Evolutionary conservation across 2,797 vertebrate genomes (phyloP), one percentile per base, ranked within the genome.

Genomic region (Eurystomus glaucurus): DNA sequence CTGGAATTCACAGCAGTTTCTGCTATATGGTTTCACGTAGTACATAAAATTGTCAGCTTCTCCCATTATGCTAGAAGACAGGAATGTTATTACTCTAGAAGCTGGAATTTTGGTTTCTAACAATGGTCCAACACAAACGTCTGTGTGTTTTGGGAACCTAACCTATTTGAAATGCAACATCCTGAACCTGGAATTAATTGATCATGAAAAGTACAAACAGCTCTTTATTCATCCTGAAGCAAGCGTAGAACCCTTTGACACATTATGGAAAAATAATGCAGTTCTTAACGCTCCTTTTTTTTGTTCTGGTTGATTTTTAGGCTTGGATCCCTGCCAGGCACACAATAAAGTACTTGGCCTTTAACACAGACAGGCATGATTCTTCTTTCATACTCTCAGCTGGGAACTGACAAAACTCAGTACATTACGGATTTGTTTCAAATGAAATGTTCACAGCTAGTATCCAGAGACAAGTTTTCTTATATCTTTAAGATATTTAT

Each of bases 11-110:
- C 91, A 98, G 97, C 90, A 66, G 93, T 96, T 97, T 97, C 94
- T 97, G 95, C 97, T 94, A 95, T 96, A 96, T 28, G 76, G 96
- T 96, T 98, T 97, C 95, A 97, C 80, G 89, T 95, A 94, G 97
- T 97, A 97, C 94, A 98, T 97, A 98, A 98, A 98, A 97, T 97
- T 97, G 94, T 97, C 96, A 97, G 85, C 95, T 98, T 98, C 97
- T 97, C 97, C 98, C 97, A 98, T 98, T 98, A 98, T 96, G 54
- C 88, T 93, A 97, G 95, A 98, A 97, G 98, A 97, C 93, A 98
- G 97, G 98, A 98, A 98, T 98, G 98, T 97, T 98, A 97, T 97
- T 98, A 97, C 96, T 97, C 94, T 96, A 97, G 95, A 98, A 98
- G 91, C 2, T 97, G 98, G 98, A 98, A 98, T 98, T 97, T 96